phyloP scores from a whole-genome alignment of 2,888 invertebrate species.

The Ecliptopera silaceata region DNA sequence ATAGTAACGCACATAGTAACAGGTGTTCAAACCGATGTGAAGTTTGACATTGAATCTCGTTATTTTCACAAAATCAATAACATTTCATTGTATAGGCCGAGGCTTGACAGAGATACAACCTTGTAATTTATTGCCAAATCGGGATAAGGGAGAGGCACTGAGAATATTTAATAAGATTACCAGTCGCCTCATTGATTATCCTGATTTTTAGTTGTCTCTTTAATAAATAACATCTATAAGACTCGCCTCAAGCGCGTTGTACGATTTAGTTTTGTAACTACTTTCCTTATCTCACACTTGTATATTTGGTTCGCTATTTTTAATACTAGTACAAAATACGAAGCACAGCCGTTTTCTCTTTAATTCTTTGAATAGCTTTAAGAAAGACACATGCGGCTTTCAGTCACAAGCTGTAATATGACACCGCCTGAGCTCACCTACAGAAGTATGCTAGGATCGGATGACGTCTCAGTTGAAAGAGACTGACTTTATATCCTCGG shows the following conservation, averaged over 20 bases:
- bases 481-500: background rate
- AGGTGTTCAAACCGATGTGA: constrained; percentile 62
- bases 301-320: background rate
- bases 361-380: background rate
- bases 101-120: constrained; percentile 16
- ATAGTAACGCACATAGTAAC: constrained; percentile 57
- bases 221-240: constrained; percentile 22
- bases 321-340: background rate
- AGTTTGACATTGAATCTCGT: constrained; percentile 55
- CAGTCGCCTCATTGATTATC: constrained; percentile 20
- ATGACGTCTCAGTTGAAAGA: constrained; percentile 7
- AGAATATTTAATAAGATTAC: constrained; percentile 18
- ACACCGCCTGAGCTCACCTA: constrained; percentile 10
- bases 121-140: constrained; percentile 21
- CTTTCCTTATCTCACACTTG: background rate
- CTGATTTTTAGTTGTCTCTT: constrained; percentile 21
- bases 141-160: constrained; percentile 15
- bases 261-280: background rate
- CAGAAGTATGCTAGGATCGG: background rate
- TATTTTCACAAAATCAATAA: constrained; percentile 55
- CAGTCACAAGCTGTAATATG: constrained; percentile 8
- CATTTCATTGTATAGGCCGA: constrained; percentile 34
- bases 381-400: constrained; percentile 2
- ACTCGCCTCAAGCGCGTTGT: constrained; percentile 10
- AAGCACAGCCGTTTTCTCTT: no score